Base-by-base conservation (phyloP, 2,888 invertebrate genomes). In the Rhamphomyia laevipes region DNA sequence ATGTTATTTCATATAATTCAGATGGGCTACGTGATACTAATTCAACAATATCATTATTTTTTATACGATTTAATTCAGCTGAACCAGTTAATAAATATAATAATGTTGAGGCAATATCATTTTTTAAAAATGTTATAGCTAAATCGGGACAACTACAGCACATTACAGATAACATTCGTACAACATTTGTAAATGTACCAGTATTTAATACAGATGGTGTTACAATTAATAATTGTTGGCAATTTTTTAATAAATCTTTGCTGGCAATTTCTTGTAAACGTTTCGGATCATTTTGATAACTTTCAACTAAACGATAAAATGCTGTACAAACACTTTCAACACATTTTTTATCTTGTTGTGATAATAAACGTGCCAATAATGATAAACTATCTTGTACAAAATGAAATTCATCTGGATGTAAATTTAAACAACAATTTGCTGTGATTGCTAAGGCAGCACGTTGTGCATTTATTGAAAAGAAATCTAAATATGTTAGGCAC, bases 391-490 rank as follows among this genome's bases (percentile, higher is more conserved):
- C 92, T 51, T 84, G 78, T 23, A 96, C 88, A 61, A 91, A 84
- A 63, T 89, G 87, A 71, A 97, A 97, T 72, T 99, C 97, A 61
- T 95, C 95, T 1, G 84, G 77, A 40, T 88, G 87, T 60, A 96
- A 77, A 73, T 91, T 94, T 68, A 93, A 86, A 68, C 95, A 97
- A 71, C 97, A 99, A 70, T 99, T 99, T 49, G 97, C 95, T 0
- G 96, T 94, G 57, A 97, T 91, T 21, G 93, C 89, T 48, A 99
- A 75, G 3, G 97, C 96, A 43, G 95, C 89, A 33, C 97, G 82
- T 73, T 99, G 99, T 13, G 97, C 96, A 64, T 91, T 91, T 62
- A 96, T 94, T 43, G 96, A 95, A 75, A 99, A 99, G 77, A 99
- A 99, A 68, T 99, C 99, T 66, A 99, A 77, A 68, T 91, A 97